Percentiles rank a stretch among this genome's conserved stretches.
phyloP scores from a whole-genome alignment of 2,797 vertebrate genomes.

The Ceryle rudis region DNA sequence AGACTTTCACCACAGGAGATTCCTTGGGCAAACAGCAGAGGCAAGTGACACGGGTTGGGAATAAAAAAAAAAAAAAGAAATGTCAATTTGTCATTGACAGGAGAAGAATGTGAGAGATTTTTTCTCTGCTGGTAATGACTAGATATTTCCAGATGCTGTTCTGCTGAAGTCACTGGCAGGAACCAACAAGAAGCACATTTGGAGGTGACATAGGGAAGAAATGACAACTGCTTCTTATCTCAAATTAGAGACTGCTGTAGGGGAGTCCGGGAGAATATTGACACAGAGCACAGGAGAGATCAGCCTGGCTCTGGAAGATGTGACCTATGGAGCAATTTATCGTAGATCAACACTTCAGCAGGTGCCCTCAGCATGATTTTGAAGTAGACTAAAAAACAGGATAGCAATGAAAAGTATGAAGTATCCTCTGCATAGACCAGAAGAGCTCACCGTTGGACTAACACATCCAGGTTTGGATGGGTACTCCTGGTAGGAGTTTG shows the following conservation, averaged over 20 bases:
- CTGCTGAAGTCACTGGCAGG: not conserved
- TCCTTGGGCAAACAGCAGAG: not conserved
- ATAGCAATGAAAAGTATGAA: not conserved
- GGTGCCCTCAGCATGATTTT: not conserved
- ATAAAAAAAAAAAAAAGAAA: not conserved
- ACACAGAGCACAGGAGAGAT: not conserved
- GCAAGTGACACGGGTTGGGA: not conserved
- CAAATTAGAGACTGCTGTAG: not conserved
- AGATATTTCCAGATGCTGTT: not conserved
- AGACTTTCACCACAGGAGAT: not conserved
- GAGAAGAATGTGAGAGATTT: slow-evolving; percentile 8
- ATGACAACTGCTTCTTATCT: not conserved
- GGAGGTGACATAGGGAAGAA: not conserved
- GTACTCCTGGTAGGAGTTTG: not conserved
- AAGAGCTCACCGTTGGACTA: not conserved
- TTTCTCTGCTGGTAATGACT: not conserved
- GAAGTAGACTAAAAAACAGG: not conserved
- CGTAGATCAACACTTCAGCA: not conserved
- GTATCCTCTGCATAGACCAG: not conserved
- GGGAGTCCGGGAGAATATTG: not conserved
- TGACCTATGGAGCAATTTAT: not conserved
- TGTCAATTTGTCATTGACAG: not conserved
- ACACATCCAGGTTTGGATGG: accelerated
- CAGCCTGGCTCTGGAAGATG: not conserved
- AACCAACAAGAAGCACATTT: not conserved